Evolutionary conservation across 2,888 invertebrate species (phyloP).

Genomic region (Urechis unicinctus): DNA sequence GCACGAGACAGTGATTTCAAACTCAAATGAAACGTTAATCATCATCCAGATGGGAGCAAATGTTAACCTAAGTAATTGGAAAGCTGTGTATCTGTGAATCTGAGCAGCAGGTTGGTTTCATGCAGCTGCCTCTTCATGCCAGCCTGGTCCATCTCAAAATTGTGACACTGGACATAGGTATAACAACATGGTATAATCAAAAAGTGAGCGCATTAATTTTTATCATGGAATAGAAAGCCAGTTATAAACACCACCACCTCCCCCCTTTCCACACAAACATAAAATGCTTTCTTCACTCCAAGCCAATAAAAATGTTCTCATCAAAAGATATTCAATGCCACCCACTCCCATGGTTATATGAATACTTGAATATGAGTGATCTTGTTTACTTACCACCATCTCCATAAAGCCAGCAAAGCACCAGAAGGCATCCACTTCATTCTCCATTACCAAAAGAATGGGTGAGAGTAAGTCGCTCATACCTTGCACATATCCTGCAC

Average conservation of each 20-base stretch:
- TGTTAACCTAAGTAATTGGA: conserved; percentile 68
- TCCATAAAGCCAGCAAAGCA: conserved; percentile 98
- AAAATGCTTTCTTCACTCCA: no score
- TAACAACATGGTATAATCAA: no score
- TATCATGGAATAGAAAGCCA: no score
- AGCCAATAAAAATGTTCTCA: no score
- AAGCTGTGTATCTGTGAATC: conserved; percentile 76
- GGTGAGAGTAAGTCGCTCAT: conserved; percentile 97
- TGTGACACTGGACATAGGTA: conserved; percentile 51
- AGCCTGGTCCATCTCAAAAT: conserved; percentile 95
- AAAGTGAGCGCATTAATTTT: no score
- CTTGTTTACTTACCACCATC: conserved; percentile 65
- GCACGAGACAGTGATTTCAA: not conserved
- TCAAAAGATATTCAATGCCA: no score
- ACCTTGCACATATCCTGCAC: conserved; percentile 67
- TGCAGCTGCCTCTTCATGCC: conserved; percentile 90
- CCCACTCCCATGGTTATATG: no score
- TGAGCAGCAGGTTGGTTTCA: conserved; percentile 74
- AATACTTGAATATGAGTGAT: no score
- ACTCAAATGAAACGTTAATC: not conserved
- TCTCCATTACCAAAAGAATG: conserved; percentile 76
- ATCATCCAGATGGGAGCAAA: not conserved
- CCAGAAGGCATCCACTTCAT: conserved; percentile 98
- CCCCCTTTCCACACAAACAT: no score
- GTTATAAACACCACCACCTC: no score